Base-by-base conservation (phyloP, 2,888 invertebrate species). In the Melitaea athalia region DNA sequence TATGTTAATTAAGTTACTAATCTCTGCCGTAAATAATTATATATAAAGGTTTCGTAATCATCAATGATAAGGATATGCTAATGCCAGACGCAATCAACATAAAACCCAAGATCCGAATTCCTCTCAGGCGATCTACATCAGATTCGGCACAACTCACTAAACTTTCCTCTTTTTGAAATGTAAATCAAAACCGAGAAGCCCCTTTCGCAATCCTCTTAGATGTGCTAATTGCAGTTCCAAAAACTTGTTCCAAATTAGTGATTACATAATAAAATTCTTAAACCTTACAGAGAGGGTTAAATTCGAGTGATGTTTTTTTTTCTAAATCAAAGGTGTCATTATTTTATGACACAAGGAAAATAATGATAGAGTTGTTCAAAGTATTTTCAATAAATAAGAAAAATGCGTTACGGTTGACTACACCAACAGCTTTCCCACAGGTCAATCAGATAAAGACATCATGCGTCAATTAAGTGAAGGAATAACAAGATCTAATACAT, bases 171-270 rank as follows among this genome's bases (percentile, higher is more conserved):
- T 88, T 90, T 90, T 88, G 89, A 88, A 86, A 90, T 91, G 91
- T 86, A 91, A 91, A 91, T 91, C 85, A 78, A 82, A 86, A 83
- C 79, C 85, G 81, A 80, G 84, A 89, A 85, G 85, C 83, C 82
- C 82, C 79, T 76, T 81, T 79, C 80, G 78, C 81, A 85, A 83
- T 84, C 81, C 81, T 77, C 88, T 90, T 91, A 91, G 91, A 91
- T 83, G 88, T 91, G 90, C 81, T 89, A 89, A 91, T 91, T 87
- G 82, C 79, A 83, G 83, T 81, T 84, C 82, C 80, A 78, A 76
- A 78, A 80, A 79, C 78, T 74, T 79, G 77, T 78, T 72, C 74
- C 78, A 79, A 79, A 81, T 83, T 79, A 82, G 81, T 79, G 81
- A 81, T 81, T 85, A 76, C 81, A 79, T 84, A 83, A 79, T 85